phyloP scores from a whole-genome alignment of 1,140 invertebrate species.

The Phortica variegata region DNA sequence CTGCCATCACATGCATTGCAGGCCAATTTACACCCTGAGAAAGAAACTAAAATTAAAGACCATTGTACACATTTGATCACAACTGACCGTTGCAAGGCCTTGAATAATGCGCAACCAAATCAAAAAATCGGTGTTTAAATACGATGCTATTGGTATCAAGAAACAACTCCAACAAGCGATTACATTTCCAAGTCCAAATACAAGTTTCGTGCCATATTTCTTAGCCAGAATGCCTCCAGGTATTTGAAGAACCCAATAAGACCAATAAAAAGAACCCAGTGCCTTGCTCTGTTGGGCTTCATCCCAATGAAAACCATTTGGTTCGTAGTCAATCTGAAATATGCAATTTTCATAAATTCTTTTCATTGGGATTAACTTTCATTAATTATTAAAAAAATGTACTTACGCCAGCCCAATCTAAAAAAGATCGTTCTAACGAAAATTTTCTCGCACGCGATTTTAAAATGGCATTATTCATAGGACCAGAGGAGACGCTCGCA shows the following conservation, averaged over 20 bases:
- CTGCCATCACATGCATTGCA: conserved; percentile 74
- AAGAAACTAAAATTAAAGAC: no score
- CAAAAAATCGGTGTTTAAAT: conserved; percentile 63
- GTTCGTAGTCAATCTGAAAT: conserved; percentile 42
- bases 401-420: conserved; percentile 44
- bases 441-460: conserved; percentile 24
- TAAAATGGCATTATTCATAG: no score
- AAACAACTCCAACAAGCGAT: conserved; percentile 70
- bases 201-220: conserved; percentile 69
- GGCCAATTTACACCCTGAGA: conserved; percentile 80
- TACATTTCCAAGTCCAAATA: conserved; percentile 71
- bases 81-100: conserved; percentile 72
- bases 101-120: conserved; percentile 69
- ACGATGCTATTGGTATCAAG: conserved; percentile 67
- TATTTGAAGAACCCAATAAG: conserved; percentile 72
- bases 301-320: conserved; percentile 66
- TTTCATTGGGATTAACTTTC: no score
- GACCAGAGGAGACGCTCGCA: no score
- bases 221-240: conserved; percentile 73
- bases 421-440: conserved; percentile 36
- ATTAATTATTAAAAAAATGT: no score
- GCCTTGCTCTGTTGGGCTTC: conserved; percentile 69
- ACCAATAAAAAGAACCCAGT: conserved; percentile 74
- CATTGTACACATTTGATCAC: no score
- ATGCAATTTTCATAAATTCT: no score